Percentiles rank a stretch among this genome's conserved stretches.
These are phyloP conservation scores for Phortica magna DNA, from an alignment of 2,888 invertebrate species.

Conservation along the genomic window DNA sequence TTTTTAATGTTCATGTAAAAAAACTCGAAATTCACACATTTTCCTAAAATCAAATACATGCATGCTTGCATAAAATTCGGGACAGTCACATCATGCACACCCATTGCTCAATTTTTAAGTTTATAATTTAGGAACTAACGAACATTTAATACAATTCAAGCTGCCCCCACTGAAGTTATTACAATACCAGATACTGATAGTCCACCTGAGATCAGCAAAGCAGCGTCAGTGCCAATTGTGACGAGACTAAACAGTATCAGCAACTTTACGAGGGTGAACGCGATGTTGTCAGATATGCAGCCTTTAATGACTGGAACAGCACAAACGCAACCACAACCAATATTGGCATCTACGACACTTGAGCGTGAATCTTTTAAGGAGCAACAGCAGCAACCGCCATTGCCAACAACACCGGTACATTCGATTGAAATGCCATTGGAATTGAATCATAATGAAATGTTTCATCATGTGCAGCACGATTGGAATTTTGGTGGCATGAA, in stretches of 20 bases:
- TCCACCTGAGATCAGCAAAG: not conserved
- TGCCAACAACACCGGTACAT: conserved; percentile 48
- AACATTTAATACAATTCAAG: conserved; percentile 2
- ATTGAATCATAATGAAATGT: conserved; percentile 69
- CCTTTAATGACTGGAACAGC: conserved; percentile 46
- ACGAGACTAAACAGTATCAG: not conserved
- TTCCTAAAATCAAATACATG: too few relatives aligned
- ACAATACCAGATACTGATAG: conserved; percentile 25
- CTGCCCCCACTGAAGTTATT: conserved; percentile 9
- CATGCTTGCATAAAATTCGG: not conserved
- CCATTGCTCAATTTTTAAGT: conserved; percentile 1
- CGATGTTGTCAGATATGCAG: not conserved
- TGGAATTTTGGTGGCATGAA: conserved; percentile 77
- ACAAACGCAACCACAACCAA: conserved; percentile 58
- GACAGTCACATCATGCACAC: not conserved
- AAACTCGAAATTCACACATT: too few relatives aligned
- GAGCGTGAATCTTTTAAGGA: conserved; percentile 35
- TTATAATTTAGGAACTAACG: not conserved
- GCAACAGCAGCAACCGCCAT: conserved; percentile 33
- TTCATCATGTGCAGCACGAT: conserved; percentile 76
- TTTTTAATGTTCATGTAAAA: too few relatives aligned
- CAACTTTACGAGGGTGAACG: not conserved
- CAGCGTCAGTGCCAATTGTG: not conserved
- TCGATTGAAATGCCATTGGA: conserved; percentile 54
- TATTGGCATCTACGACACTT: conserved; percentile 33